Evolutionary conservation across 2,797 vertebrate genomes (phyloP).

Genomic region (Cetoscarus ocellatus): DNA sequence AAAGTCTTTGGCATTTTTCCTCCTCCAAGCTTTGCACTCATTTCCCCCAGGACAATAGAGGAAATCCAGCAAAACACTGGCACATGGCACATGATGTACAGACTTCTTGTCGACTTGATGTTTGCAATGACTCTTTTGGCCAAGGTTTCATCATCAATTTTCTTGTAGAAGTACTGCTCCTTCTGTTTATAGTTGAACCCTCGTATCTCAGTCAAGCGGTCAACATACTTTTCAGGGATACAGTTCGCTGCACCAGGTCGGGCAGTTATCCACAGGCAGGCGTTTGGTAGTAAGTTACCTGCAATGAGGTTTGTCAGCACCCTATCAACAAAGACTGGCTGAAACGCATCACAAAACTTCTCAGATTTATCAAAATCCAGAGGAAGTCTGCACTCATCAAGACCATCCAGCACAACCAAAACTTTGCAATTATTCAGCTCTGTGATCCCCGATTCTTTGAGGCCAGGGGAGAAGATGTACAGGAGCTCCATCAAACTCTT

Average conservation of each 20-base stretch:
- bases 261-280: constrained; percentile 60
- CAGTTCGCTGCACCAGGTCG: constrained; percentile 53
- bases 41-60: constrained; percentile 27
- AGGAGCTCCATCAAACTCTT: constrained; percentile 38
- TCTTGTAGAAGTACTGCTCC: constrained; percentile 57
- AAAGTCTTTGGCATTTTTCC: constrained; percentile 42
- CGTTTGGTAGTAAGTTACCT: constrained; percentile 56
- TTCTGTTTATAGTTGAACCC: constrained; percentile 63
- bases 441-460: constrained; percentile 22
- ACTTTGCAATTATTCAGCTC: constrained; percentile 17
- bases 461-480: constrained; percentile 8
- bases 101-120: constrained; percentile 30
- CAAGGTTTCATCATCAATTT: constrained; percentile 27
- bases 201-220: constrained; percentile 59
- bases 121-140: constrained; percentile 29
- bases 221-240: constrained; percentile 41
- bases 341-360: not conserved
- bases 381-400: constrained; percentile 39
- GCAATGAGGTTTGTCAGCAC: constrained; percentile 61
- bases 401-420: constrained; percentile 44
- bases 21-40: not conserved
- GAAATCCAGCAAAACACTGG: constrained; percentile 58
- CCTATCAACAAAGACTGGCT: constrained; percentile 18
- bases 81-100: constrained; percentile 51
- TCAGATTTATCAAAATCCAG: constrained; percentile 30